Evolutionary conservation across 2,888 invertebrate species (phyloP), one percentile per base, ranked within the genome.

Genomic region (Fragum sueziense): DNA sequence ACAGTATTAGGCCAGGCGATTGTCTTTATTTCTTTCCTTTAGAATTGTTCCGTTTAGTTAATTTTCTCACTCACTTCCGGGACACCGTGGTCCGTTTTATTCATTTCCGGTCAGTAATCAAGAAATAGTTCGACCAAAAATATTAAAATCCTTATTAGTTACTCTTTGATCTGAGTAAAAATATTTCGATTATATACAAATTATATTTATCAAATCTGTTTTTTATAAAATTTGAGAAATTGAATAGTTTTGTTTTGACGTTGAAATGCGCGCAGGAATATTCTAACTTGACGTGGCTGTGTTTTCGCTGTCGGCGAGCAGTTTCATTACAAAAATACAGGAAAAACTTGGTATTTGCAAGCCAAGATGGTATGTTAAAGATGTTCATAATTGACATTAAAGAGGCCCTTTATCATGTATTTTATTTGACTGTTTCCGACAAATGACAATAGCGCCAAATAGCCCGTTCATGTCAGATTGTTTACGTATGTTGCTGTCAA

Each of bases 251-350:
- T 59, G 59, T 27, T 29, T 59, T 11, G 2, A 11, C 52, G 37
- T 57, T 37, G 20, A n/a, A 27, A 34, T 20, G 33, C 31, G 82
- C 82, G 76, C 22, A 79, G 14, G 22, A 74, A 76, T 72, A 74
- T 41, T 41, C 33, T 70, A 61, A 76, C 75, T 83, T 83, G 83
- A 83, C 83, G 83, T 83, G 83, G 83, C 83, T 65, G 57, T 37
- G 52, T 61, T 57, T 33, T 69, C 41, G 65, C 65, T 65, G 65
- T 65, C 65, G 65, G 65, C 65, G 65, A 65, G 17, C 6, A 25
- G 27, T 22, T 4, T 20, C n/a, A n/a, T 37, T 41, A 11, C 14
- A 11, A 41, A 14, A 34, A 17, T 22, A 3, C 20, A n/a, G 2
- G 2, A 25, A 34, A 22, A 27, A 34, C 47, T 41, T 65, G 65